Conservation (phyloP, 1,140 invertebrate species). For the Steinernema feltiae region DNA sequence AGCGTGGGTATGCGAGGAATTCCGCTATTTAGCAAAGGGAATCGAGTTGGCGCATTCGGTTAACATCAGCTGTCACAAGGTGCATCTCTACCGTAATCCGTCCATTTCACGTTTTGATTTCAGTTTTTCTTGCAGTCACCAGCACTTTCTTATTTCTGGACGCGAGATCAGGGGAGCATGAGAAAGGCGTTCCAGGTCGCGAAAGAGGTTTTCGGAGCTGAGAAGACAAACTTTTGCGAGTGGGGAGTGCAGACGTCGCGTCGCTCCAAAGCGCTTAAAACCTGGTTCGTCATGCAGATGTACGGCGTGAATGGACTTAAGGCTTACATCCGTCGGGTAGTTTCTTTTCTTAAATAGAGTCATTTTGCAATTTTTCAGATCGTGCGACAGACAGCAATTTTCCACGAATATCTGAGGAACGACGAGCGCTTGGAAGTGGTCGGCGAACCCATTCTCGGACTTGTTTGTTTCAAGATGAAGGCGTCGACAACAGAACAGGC, state of each 20-base stretch:
- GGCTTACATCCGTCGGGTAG: conserved; percentile 66
- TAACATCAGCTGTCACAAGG: conserved; percentile 24
- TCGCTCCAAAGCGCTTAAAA: conserved; percentile 77
- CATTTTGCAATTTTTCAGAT: too few species aligned
- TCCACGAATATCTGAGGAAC: background rate
- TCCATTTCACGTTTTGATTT: background rate
- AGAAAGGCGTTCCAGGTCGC: too few species aligned
- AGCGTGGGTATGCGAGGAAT: conserved; percentile 72
- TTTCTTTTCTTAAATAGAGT: too few species aligned
- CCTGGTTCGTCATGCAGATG: conserved; percentile 80
- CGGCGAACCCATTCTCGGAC: conserved; percentile 67
- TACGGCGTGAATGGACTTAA: conserved; percentile 75
- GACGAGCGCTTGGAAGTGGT: conserved; percentile 68
- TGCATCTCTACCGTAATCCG: background rate
- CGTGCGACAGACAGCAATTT: too few species aligned
- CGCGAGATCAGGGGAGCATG: too few species aligned
- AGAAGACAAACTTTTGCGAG: conserved; percentile 66
- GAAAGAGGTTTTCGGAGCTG: too few species aligned
- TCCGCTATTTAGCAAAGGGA: conserved; percentile 56
- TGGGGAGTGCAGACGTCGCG: conserved; percentile 85
- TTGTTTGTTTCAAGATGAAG: conserved; percentile 78
- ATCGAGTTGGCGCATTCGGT: conserved; percentile 61
- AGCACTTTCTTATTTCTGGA: too few species aligned
- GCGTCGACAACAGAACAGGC: conserved; percentile 51
- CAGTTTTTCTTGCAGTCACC: too few species aligned